Evolutionary conservation across 2,113 vertebrate species (phyloP).

Genomic region (Entelurus aequoreus): DNA sequence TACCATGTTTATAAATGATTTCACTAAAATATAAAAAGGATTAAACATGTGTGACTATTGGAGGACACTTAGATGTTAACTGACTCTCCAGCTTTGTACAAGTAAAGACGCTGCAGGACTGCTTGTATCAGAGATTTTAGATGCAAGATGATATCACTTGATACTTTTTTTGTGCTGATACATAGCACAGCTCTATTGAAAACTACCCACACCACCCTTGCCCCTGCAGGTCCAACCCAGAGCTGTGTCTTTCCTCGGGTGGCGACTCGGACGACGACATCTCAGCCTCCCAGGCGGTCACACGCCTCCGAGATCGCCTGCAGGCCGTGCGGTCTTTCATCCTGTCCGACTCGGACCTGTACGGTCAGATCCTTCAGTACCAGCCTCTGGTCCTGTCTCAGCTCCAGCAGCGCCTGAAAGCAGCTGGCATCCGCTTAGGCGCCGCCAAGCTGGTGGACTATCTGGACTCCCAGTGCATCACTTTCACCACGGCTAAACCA

Average conservation of each 20-base stretch:
- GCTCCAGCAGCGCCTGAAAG: constrained; percentile 79
- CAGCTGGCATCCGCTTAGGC: constrained; percentile 78
- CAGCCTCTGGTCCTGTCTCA: constrained; percentile 82
- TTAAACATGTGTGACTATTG: no score
- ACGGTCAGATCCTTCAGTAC: constrained; percentile 81
- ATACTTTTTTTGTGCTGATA: no score
- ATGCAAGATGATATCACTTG: no score
- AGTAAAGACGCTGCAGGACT: no score
- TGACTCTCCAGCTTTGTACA: no score
- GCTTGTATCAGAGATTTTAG: no score
- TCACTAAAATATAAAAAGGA: no score
- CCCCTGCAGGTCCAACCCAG: constrained; percentile 65
- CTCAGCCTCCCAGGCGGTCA: constrained; percentile 74
- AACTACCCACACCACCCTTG: no score
- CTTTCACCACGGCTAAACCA: constrained; percentile 82
- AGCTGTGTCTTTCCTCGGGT: constrained; percentile 63
- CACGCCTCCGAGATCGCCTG: constrained; percentile 64
- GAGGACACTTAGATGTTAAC: no score
- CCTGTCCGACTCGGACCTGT: constrained; percentile 70
- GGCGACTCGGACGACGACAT: constrained; percentile 73
- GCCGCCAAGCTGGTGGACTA: constrained; percentile 81
- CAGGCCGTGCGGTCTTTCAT: constrained; percentile 78
- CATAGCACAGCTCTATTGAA: no score
- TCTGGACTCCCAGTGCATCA: constrained; percentile 88
- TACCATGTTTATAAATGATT: no score